Evolutionary conservation across 2,113 vertebrate species (phyloP), one percentile per base, ranked within the genome.

Genomic region (Zootoca vivipara): DNA sequence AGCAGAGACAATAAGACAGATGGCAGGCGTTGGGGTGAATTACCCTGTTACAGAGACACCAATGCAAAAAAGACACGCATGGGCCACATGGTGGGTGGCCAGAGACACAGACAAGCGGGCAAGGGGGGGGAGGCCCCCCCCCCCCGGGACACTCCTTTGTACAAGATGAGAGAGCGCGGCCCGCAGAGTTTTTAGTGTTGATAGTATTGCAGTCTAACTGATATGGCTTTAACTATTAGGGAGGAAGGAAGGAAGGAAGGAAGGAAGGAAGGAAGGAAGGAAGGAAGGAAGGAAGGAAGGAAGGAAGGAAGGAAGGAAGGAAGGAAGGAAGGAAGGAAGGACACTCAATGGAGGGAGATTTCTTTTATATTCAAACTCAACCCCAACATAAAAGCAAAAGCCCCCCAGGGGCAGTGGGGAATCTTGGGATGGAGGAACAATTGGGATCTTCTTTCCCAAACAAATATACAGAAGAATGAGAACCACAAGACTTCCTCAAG

Each of bases 201-300:
- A 95, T 94, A 97, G 96, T 97, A 97, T 97, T 97, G 97, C 97
- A 96, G 96, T 97, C 97, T 97, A 97, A 97, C 96, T 96, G 96
- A 97, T 97, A 97, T 97, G 97, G 97, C 97, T 97, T 97, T 97
- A 97, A 97, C 97, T 97, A 97, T 97, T 96, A 92, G 93, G 95
- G 93, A 89, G 35, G 92, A 94, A 89, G 87, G n/a, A n/a, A n/a
- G 78, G 38, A 62, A 33, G 62, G 70, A 77, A 30, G 62, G 64
- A 91, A 93, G 95, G 93, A 95, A 87, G 15, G 92, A 92, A 30
- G 62, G 58, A 95, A 89, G 35, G 92, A 94, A 89, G 87, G 78
- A 28, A 62, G 78, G 38, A 62, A 33, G 62, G 70, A 77, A 30
- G 62, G 64, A 91, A 93, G 95, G 93, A 95, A 87, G 15, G 92